Evolutionary conservation across 1,140 invertebrate genomes (phyloP), one percentile per base, ranked within the genome.

Genomic region (Drosophila obscura): DNA sequence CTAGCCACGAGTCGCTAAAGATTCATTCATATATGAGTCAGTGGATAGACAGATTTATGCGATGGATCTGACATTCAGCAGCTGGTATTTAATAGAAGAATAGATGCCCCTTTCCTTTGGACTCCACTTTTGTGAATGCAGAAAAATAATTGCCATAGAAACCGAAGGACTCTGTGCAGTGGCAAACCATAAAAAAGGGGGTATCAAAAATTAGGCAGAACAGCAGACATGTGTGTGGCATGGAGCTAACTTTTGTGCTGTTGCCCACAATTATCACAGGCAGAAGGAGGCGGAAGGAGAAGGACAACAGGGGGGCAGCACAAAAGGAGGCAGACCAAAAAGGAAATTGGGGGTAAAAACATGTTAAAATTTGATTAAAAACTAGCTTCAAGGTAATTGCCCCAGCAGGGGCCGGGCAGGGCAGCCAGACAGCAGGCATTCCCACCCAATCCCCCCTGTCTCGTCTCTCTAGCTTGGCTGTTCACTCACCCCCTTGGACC

Each of bases 361-460:
- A 69, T 71, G 65, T 53, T 63, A 53, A 88, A 88, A 87, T 87
- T 87, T 87, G 83, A 87, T 87, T 87, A 83, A 88, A 87, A 87
- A 88, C 67, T 69, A 68, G 71, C 74, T 57, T 78, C 83, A 83
- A 88, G 66, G 57, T 88, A 87, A 87, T 88, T 88, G 83, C 59
- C 56, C 57, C 35, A 39, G 35, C 35, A 39, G 35, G 11, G 35
- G 26, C 26, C 5, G 26, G 26, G 26, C 26, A 28, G 5, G 66
- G 58, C 77, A 51, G 68, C 11, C 46, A 73, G 43, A 19, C 44
- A 59, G 50, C 48, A 28, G 39, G 35, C 24, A 52, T 24, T 52
- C 8, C 15, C 60, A 48, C 8, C 15, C 60, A 48, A 22, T 57
- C 16, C 51, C 16, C 51, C 43, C 35, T 19, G 43, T 8, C 24